A percentile compares a stretch with the other conserved stretches of the same genome.
These are phyloP conservation scores for Lithodes maja DNA, from an alignment of 2,888 invertebrate species.

Conservation along the genomic window DNA sequence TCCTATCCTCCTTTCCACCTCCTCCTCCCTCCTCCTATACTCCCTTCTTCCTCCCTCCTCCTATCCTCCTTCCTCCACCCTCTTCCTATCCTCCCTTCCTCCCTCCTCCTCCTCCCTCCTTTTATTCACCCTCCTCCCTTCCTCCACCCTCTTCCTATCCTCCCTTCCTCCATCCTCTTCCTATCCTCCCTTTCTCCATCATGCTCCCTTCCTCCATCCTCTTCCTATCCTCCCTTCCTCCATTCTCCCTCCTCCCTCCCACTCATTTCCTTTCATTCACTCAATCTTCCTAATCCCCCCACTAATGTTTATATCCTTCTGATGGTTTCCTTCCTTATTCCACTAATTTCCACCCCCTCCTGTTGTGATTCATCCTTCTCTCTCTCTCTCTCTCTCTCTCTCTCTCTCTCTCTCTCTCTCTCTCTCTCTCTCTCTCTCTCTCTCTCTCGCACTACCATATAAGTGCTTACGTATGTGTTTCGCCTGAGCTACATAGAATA, in stretches of 20 bases:
- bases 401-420: background rate
- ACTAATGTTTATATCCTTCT: too few species aligned
- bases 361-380: too few species aligned
- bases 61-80: background rate
- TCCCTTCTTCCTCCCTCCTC: background rate
- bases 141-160: background rate
- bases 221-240: background rate
- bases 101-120: background rate
- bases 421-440: background rate
- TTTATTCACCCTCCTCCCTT: background rate
- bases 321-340: too few species aligned
- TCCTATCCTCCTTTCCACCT: background rate
- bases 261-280: too few species aligned
- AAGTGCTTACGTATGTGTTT: background rate
- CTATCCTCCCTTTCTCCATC: background rate
- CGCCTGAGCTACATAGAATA: too few species aligned
- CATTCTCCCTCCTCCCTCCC: background rate
- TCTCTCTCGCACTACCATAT: constrained; percentile 2
- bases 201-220: background rate
- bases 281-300: too few species aligned
- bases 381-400: background rate
- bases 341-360: too few species aligned
- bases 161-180: background rate
- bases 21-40: background rate
- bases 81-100: background rate